Base-by-base conservation (phyloP, 2,113 vertebrate species). In the Hydrochoerus hydrochaeris region DNA sequence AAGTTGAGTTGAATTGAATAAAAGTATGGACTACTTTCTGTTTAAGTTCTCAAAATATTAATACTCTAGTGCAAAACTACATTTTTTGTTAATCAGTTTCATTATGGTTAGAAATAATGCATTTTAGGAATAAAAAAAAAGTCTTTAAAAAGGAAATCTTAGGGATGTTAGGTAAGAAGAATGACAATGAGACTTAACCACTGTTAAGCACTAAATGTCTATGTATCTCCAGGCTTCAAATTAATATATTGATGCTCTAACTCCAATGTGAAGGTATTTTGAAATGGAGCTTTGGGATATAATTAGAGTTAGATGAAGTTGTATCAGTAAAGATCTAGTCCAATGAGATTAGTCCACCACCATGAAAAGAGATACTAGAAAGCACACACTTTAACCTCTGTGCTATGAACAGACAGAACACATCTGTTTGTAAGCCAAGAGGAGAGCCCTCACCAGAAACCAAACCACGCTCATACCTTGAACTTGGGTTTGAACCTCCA, bases 21-120 rank as follows among this genome's bases (percentile, higher is more conserved):
- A 81, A 85, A 85, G 20, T 44, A 62, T 52, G 10, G 5, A 91
- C 84, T 94, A 8, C 3, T 86, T 84, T 96, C 65, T 90, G 30
- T 81, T 85, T 89, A 91, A 13, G 41, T 80, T 95, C 91, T 82
- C 41, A 94, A 90, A 94, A 90, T 90, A 73, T 71, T 91, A 84
- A 63, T 69, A 44, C 82, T 69, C n/a, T 35, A 75, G 83, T 69
- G n/a, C 28, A 88, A 93, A 82, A 12, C 77, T 57, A n/a, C 49
- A 65, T 95, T 63, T 86, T 6, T 28, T 62, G 38, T 52, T 86
- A 62, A 9, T 85, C 38, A 67, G 24, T 87, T 96, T 73, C 60
- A 65, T 30, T 83, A 10, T 86, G 17, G 19, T 49, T 92, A 78
- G 60, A 96, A 89, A 89, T 78, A 60, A 30, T 85, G 32, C 41